These are phyloP conservation scores for Drosophila murphyi DNA, from an alignment of 1,140 invertebrate species.

Conservation along the genomic window DNA sequence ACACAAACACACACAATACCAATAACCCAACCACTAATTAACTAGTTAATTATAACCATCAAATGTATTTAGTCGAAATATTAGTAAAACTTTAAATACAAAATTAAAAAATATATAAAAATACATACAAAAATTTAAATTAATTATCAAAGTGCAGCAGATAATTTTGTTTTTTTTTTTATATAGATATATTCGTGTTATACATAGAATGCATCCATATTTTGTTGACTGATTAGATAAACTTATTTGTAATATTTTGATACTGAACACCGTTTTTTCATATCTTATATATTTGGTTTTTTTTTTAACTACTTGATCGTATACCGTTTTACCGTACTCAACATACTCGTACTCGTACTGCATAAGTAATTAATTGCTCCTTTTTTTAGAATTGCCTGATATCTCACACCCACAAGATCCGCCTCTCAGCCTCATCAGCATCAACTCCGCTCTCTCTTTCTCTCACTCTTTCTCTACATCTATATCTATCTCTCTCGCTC, in stretches of 20 bases:
- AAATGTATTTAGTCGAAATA: conserved; percentile 61
- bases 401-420: conserved; percentile 37
- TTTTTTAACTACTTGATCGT: conserved; percentile 15
- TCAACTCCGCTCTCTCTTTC: conserved; percentile 38
- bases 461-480: conserved; percentile 31
- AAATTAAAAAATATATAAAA: conserved; percentile 2
- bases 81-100: conserved; percentile 30
- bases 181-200: conserved; percentile 37
- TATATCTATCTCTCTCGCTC: conserved; percentile 10
- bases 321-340: conserved; percentile 11
- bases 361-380: conserved; percentile 16
- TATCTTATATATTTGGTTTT: neutral
- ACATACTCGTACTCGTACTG: conserved; percentile 30
- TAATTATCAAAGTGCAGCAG: conserved; percentile 47
- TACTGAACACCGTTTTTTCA: conserved; percentile 37
- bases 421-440: conserved; percentile 31
- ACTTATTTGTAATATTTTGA: conserved; percentile 38
- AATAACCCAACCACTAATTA: conserved; percentile 29
- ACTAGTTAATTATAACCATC: conserved; percentile 36
- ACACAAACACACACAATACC: conserved; percentile 17
- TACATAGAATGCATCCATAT: conserved; percentile 52
- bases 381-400: conserved; percentile 20
- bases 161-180: conserved; percentile 41
- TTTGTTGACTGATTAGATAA: conserved; percentile 68
- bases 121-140: conserved; percentile 35